phyloP scores from a whole-genome alignment of 2,797 vertebrate genomes.

The Chelidonichthys spinosus region DNA sequence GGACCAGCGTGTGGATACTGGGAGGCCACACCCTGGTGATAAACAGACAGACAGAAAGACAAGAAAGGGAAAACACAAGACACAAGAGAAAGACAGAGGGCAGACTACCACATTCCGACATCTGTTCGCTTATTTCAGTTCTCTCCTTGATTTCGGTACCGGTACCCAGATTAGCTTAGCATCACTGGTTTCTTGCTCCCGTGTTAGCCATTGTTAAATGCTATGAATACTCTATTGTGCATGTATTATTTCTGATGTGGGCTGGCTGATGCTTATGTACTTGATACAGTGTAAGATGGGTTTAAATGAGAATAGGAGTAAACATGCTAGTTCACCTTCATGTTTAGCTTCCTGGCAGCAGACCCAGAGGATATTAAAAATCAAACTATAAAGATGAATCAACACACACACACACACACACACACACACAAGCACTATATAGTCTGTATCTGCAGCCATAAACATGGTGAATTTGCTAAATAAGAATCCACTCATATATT shows the following conservation, averaged over 20 bases:
- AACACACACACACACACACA: slow-evolving; percentile 9
- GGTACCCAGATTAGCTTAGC: background rate
- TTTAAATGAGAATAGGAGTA: slow-evolving; percentile 12
- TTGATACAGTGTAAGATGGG: background rate
- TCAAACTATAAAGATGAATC: slow-evolving; percentile 16
- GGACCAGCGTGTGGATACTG: too few relatives aligned
- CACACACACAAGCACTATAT: background rate
- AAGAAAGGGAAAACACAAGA: too few relatives aligned
- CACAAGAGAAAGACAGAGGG: too few relatives aligned
- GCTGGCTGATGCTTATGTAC: slow-evolving; percentile 1
- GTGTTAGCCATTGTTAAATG: background rate
- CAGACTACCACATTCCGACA: too few relatives aligned
- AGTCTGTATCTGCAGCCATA: background rate
- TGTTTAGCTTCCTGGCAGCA: slow-evolving; percentile 27
- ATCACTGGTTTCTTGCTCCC: background rate
- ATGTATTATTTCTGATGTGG: background rate
- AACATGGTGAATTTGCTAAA: slow-evolving; percentile 14
- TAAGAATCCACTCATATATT: slow-evolving; percentile 3
- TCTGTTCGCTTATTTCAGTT: too few relatives aligned
- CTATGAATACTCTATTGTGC: background rate
- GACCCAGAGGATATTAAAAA: slow-evolving; percentile 18
- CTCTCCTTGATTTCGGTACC: too few relatives aligned
- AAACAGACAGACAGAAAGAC: too few relatives aligned
- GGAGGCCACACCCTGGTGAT: too few relatives aligned
- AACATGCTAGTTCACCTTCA: slow-evolving; percentile 38